Evolutionary conservation across 35 echinoderm and acorn worm species (phyloP), one percentile per base, ranked within the genome.

Genomic region (Ptychodera flava): DNA sequence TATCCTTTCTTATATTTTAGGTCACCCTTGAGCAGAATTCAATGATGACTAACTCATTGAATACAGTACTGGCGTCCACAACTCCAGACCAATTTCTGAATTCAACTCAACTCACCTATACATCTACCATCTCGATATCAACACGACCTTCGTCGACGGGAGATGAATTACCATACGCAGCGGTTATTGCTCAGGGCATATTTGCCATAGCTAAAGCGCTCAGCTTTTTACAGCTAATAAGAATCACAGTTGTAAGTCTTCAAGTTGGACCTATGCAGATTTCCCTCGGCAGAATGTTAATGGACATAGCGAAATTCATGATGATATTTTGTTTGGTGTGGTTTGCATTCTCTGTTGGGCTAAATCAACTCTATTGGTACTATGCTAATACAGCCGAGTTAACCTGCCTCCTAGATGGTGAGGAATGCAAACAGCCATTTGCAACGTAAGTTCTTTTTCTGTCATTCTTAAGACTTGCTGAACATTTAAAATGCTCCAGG

Each of bases 131-230:
- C n/a, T n/a, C n/a, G n/a, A n/a, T n/a, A n/a, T n/a, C n/a, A n/a
- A n/a, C n/a, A n/a, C n/a, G n/a, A n/a, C n/a, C n/a, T n/a, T n/a
- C n/a, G n/a, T n/a, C n/a, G n/a, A n/a, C n/a, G n/a, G n/a, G n/a
- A n/a, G n/a, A n/a, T n/a, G n/a, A n/a, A n/a, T n/a, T n/a, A n/a
- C 45, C 45, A 6, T 22, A 12, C 22, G 45, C 45, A 12, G 45
- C 45, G 22, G 45, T 99, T 29, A 92, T 99, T 81, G 64, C 96
- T 15, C 92, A 99, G 32, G 96, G 93, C 1, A 36, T 99, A 0
- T 99, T 99, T 78, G 96, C 96, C 34, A 92, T 99, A 22, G 96
- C 96, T 10, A 99, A 99, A 80, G 96, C 94, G 10, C 52, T 99
- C 81, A 99, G 96, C 81, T 92, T 99, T 38, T 84, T 99, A 15